A percentile compares a stretch with the other conserved stretches of the same genome.
phyloP scores from a whole-genome alignment of 1,140 invertebrate genomes.

The Dryas iulia region DNA sequence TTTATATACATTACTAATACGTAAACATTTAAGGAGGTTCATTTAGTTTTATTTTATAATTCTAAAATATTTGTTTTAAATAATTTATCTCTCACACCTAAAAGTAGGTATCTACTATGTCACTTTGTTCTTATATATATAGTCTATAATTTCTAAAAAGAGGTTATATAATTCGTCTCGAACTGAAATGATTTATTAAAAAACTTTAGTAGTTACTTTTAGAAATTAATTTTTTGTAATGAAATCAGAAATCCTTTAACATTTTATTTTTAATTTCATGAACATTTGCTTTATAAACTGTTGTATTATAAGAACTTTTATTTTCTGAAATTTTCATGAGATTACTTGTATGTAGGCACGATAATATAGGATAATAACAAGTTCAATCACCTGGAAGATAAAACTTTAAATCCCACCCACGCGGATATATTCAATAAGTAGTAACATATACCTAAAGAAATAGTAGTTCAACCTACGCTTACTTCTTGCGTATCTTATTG shows the following conservation, averaged over 20 bases:
- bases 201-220: too few relatives aligned
- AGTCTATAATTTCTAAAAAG: too few relatives aligned
- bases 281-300: too few relatives aligned
- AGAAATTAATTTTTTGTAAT: too few relatives aligned
- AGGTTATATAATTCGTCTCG: too few relatives aligned
- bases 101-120: too few relatives aligned
- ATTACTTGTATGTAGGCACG: neutral
- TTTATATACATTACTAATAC: neutral
- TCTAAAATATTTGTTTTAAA: neutral
- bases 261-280: neutral
- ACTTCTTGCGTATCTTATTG: neutral
- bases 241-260: too few relatives aligned
- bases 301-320: too few relatives aligned
- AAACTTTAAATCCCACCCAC: slow-evolving; percentile 11
- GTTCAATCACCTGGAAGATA: slow-evolving; percentile 18
- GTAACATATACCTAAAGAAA: neutral
- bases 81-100: too few relatives aligned
- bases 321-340: neutral
- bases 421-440: neutral
- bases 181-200: too few relatives aligned
- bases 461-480: slow-evolving; percentile 17
- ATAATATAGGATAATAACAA: slow-evolving; percentile 7
- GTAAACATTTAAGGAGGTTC: neutral
- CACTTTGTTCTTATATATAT: too few relatives aligned
- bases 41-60: neutral